Percentiles rank a stretch among this genome's conserved stretches.
These are phyloP conservation scores for Idaea biselata DNA, from an alignment of 2,888 invertebrate genomes.

Conservation along the genomic window DNA sequence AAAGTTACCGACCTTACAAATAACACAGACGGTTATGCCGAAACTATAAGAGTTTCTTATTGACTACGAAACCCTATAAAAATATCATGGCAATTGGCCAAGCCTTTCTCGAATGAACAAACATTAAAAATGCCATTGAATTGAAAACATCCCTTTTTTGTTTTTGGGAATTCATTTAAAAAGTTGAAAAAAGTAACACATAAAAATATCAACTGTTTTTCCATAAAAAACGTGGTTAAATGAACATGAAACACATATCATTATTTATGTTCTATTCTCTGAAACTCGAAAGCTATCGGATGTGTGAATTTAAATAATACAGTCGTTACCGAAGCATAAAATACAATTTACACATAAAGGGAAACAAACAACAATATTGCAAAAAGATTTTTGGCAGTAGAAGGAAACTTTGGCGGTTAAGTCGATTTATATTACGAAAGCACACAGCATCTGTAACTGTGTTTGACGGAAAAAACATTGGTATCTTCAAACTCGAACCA, in stretches of 20 bases:
- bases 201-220: too few species aligned
- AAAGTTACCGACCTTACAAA: too few species aligned
- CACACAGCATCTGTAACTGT: constrained; percentile 19
- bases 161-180: too few species aligned
- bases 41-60: too few species aligned
- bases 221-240: constrained; percentile 10
- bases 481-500: constrained; percentile 25
- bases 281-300: neutral
- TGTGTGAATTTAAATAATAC: constrained; percentile 4
- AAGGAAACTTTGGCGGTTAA: constrained; percentile 16
- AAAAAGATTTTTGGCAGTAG: constrained; percentile 4
- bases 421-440: constrained; percentile 19
- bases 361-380: constrained; percentile 4
- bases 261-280: neutral
- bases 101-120: too few species aligned
- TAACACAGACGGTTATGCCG: too few species aligned
- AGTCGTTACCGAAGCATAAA: constrained; percentile 6
- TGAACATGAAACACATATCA: neutral
- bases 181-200: too few species aligned
- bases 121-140: too few species aligned
- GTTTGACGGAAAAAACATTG: constrained; percentile 26
- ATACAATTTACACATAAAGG: constrained; percentile 15
- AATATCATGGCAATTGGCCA: too few species aligned
- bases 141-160: too few species aligned
- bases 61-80: too few species aligned